Evolutionary conservation across 2,113 vertebrate genomes (phyloP).

Genomic region (Alethe diademata): DNA sequence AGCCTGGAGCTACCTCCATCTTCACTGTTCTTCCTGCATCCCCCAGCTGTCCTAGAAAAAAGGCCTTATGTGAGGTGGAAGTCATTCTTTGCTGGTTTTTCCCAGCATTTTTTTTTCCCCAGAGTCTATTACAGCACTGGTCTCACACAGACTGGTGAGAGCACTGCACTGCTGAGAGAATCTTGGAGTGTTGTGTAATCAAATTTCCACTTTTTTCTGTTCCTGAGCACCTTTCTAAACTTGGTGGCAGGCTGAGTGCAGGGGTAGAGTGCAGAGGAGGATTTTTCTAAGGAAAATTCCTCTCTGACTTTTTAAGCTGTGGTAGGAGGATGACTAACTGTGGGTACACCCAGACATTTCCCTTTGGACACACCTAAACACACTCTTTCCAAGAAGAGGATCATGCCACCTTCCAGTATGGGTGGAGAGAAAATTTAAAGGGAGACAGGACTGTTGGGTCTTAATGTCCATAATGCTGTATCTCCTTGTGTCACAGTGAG

Average conservation of each 20-base stretch:
- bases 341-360: constrained; percentile 53
- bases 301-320: background rate
- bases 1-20: fast-evolving
- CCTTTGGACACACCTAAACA: constrained; percentile 48
- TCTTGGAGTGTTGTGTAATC: background rate
- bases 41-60: background rate
- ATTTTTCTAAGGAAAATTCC: constrained; percentile 23
- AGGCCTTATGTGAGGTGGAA: background rate
- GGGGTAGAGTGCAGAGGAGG: background rate
- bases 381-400: constrained; percentile 60
- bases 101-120: background rate
- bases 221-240: background rate
- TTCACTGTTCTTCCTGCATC: background rate
- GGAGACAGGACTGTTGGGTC: background rate
- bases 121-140: background rate
- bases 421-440: constrained; percentile 35
- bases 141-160: background rate
- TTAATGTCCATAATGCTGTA: fast-evolving
- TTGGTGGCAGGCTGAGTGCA: background rate
- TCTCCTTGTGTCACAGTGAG: background rate
- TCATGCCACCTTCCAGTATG: constrained; percentile 46
- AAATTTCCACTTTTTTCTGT: background rate
- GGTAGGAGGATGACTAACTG: constrained; percentile 51
- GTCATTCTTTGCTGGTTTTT: background rate
- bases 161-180: background rate